Conservation (phyloP, 1,140 invertebrate species). For the Drosophila ambigua region DNA sequence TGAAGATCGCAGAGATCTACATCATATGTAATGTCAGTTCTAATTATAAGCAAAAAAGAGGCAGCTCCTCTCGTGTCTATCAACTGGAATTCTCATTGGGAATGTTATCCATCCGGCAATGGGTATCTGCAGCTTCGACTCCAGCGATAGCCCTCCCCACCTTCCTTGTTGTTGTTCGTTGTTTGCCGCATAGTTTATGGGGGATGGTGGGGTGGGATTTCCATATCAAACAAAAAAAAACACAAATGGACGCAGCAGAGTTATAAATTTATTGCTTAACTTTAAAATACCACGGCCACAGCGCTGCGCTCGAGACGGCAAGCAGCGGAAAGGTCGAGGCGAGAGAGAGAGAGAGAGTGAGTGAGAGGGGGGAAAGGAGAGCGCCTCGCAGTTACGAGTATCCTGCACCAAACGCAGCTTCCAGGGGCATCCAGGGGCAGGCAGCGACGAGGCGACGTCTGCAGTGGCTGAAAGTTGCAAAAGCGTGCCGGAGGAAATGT, state of each 20-base stretch:
- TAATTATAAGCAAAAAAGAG: too few species aligned
- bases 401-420: slow-evolving; percentile 67
- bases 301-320: slow-evolving; percentile 8
- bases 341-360: neutral
- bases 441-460: slow-evolving; percentile 35
- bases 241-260: slow-evolving; percentile 60
- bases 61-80: too few species aligned
- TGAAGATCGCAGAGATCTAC: too few species aligned
- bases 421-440: slow-evolving; percentile 31
- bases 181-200: slow-evolving; percentile 69
- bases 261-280: slow-evolving; percentile 80
- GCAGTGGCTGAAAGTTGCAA: slow-evolving; percentile 54
- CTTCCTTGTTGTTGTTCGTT: slow-evolving; percentile 30
- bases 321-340: slow-evolving; percentile 48
- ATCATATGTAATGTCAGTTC: too few species aligned
- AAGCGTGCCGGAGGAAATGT: slow-evolving; percentile 61
- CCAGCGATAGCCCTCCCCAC: too few species aligned
- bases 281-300: slow-evolving; percentile 75
- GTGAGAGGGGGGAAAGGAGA: too few species aligned
- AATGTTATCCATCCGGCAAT: too few species aligned
- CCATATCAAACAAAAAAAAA: slow-evolving; percentile 26
- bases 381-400: slow-evolving; percentile 63
- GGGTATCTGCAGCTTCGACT: too few species aligned
- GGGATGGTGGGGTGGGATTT: slow-evolving; percentile 10
- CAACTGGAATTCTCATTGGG: too few species aligned